Evolutionary conservation across 2,113 vertebrate genomes (phyloP).

Genomic region (Tachuris rubrigastra): DNA sequence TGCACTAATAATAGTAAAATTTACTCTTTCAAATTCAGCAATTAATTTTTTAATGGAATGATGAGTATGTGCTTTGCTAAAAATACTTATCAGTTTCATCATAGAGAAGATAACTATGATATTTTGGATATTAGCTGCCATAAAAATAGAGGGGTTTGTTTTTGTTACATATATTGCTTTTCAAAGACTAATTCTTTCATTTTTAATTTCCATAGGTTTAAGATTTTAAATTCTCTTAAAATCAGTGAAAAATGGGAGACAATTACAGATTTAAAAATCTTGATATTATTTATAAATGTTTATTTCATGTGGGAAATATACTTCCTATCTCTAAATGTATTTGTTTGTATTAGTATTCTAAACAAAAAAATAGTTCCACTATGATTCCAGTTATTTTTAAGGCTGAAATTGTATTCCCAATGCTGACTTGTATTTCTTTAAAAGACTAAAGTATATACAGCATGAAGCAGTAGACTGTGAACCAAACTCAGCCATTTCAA

Average conservation of each 20-base stretch:
- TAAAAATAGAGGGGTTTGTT: not conserved
- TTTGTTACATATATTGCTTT: not conserved
- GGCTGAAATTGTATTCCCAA: not conserved
- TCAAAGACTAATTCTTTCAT: not conserved
- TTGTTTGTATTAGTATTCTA: not conserved
- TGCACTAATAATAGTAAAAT: not conserved
- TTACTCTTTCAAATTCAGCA: not conserved
- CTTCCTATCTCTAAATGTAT: not conserved
- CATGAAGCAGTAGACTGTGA: not conserved
- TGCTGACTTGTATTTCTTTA: not conserved
- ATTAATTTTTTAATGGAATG: not conserved
- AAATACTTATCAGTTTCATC: not conserved
- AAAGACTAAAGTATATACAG: not conserved
- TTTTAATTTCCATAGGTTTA: not conserved
- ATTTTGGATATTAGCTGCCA: not conserved
- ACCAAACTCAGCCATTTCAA: not conserved
- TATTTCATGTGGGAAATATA: not conserved
- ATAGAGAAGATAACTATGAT: not conserved
- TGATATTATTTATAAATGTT: not conserved
- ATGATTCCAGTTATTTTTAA: not conserved
- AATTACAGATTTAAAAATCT: not conserved
- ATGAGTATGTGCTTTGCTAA: not conserved
- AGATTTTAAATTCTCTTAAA: not conserved
- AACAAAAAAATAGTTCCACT: not conserved
- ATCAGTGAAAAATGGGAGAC: not conserved